Evolutionary conservation across 1,140 invertebrate genomes (phyloP), one percentile per base, ranked within the genome.

Genomic region (Monochamus saltuarius): DNA sequence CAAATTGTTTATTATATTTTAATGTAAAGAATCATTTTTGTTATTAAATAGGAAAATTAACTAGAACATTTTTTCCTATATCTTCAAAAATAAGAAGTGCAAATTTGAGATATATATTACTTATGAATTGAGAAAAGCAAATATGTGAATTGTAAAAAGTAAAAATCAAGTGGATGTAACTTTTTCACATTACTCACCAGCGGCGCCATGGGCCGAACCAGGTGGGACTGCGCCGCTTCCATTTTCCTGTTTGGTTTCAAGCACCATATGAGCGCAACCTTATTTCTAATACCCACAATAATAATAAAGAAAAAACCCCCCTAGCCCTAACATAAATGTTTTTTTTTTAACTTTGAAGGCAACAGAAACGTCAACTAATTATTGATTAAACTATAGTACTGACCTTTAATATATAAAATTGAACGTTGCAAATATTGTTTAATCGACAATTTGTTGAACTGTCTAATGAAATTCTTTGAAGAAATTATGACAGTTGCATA

Each of bases 241-340:
- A 74, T 72, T 66, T 70, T 67, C 74, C 74, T 76, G 73, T 73
- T 75, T 68, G 69, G 72, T 76, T 76, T 76, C 71, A 75, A 75
- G 67, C 68, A 75, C 73, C 69, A 72, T 69, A 75, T 76, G 69
- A 76, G 73, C 70, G 72, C 74, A 74, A 72, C 71, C 73, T 74
- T 71, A 70, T 58, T 64, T 68, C 62, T 68, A 70, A 64, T 68
- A 59, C 56, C 51, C 45, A 59, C 39, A 61, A 56, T 51, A 6
- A 29, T 57, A 61, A 61, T 56, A 57, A 63, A 68, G 55, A 64
- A 53, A 58, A 16, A 36, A 40, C 59, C 38, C 59, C 50, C 61
- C 54, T 46, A 7, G 8, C 43, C 43, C 54, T 45, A 34, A 37
- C 34, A 55, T 16, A 51, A 17, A 9, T 0, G n/a, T 8, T 16